phyloP scores from a whole-genome alignment of 1,140 invertebrate genomes.

The Solenopsis fugax region DNA sequence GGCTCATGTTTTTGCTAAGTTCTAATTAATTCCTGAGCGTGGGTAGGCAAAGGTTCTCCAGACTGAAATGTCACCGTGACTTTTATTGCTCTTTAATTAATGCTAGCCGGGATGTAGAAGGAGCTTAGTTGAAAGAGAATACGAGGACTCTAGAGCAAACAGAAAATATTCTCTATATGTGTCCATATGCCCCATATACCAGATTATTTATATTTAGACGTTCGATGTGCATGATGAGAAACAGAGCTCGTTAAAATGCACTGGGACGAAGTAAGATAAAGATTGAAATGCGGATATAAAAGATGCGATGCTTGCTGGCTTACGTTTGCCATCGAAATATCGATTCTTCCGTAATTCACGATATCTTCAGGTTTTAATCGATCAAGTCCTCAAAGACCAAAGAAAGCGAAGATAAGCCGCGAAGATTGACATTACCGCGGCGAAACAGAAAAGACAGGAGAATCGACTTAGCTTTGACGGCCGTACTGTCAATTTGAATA shows the following conservation, averaged over 20 bases:
- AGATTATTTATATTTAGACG: slow-evolving; percentile 31
- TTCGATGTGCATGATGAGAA: not conserved
- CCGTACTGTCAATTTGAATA: slow-evolving; percentile 75
- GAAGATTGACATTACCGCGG: not conserved
- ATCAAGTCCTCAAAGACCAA: not conserved
- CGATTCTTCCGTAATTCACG: slow-evolving; percentile 21
- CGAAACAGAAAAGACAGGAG: slow-evolving; percentile 63
- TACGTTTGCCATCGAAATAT: not conserved
- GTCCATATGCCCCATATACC: slow-evolving; percentile 39
- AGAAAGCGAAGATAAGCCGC: slow-evolving; percentile 3
- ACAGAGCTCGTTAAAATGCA: slow-evolving; percentile 19
- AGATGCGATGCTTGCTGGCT: not conserved
- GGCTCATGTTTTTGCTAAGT: slow-evolving; percentile 2
- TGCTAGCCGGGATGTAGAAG: slow-evolving; percentile 28
- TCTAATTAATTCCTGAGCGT: slow-evolving; percentile 60
- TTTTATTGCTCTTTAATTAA: slow-evolving; percentile 53
- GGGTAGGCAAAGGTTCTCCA: slow-evolving; percentile 23
- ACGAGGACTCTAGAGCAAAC: slow-evolving; percentile 3
- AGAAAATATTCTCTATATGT: slow-evolving; percentile 1
- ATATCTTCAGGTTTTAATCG: slow-evolving; percentile 32
- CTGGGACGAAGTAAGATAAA: not conserved
- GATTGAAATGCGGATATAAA: not conserved
- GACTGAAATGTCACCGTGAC: slow-evolving; percentile 24
- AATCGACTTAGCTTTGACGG: slow-evolving; percentile 75
- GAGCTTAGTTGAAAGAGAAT: slow-evolving; percentile 32